phyloP scores from a whole-genome alignment of 2,797 vertebrate genomes.

The Pterois miles region DNA sequence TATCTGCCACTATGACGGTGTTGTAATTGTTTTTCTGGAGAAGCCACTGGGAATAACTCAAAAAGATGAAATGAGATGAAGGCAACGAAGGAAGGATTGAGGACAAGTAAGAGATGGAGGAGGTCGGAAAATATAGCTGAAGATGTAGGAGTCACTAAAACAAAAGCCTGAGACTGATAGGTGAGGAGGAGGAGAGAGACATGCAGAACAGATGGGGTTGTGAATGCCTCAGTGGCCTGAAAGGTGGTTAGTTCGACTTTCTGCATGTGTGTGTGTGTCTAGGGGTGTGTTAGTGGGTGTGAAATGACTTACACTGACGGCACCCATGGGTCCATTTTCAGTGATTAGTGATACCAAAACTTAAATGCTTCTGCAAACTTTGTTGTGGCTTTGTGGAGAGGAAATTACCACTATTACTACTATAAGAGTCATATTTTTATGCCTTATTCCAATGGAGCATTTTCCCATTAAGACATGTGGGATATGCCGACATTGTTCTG shows the following conservation, averaged over 20 bases:
- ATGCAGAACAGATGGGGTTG: conserved; percentile 38
- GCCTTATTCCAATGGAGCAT: no score
- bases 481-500: no score
- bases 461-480: no score
- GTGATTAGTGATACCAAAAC: not conserved
- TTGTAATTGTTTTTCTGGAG: no score
- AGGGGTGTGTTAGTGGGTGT: conserved; percentile 10
- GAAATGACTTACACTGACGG: not conserved
- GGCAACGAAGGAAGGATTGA: not conserved
- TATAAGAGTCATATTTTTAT: no score
- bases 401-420: no score
- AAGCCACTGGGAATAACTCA: conserved; percentile 9
- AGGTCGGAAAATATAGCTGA: not conserved
- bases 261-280: conserved; percentile 9
- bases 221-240: conserved; percentile 28
- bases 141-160: conserved; percentile 1
- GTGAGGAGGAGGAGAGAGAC: conserved; percentile 16
- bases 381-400: no score
- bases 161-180: not conserved
- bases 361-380: not conserved
- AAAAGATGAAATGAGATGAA: not conserved
- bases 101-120: not conserved
- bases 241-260: conserved; percentile 3
- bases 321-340: conserved; percentile 4
- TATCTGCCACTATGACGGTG: not conserved